These are phyloP conservation scores for Conchocele bisecta DNA, from an alignment of 2,888 invertebrate genomes.

Conservation along the genomic window DNA sequence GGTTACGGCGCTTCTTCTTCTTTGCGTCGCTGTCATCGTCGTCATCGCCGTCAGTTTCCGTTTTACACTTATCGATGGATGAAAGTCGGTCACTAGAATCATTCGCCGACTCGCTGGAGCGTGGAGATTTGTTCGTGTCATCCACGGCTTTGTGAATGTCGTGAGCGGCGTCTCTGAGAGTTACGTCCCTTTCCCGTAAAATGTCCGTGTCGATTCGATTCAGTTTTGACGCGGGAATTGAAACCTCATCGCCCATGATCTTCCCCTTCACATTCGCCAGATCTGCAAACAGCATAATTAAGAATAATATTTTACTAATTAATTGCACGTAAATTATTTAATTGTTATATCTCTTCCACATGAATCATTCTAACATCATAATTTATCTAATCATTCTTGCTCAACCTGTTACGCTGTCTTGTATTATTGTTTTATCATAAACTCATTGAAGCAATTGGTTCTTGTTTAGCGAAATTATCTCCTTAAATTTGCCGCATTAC, in stretches of 20 bases:
- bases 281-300: constrained; percentile 49
- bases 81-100: constrained; percentile 51
- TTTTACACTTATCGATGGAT: constrained; percentile 37
- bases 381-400: too few relatives aligned
- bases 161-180: constrained; percentile 18
- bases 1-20: constrained; percentile 81
- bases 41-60: constrained; percentile 28
- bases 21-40: constrained; percentile 65
- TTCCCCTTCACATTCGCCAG: constrained; percentile 43
- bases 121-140: constrained; percentile 43
- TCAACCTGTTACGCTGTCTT: too few relatives aligned
- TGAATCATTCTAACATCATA: too few relatives aligned
- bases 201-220: constrained; percentile 32
- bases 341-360: too few relatives aligned
- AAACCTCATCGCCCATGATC: constrained; percentile 19
- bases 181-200: constrained; percentile 21
- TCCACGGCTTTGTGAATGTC: constrained; percentile 17
- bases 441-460: too few relatives aligned
- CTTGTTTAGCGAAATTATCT: too few relatives aligned
- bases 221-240: constrained; percentile 25
- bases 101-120: constrained; percentile 38
- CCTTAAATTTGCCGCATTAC: too few relatives aligned
- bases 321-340: too few relatives aligned
- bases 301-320: too few relatives aligned
- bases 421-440: too few relatives aligned